A percentile compares a stretch with the other conserved stretches of the same genome.
Evolutionary conservation across 2,797 vertebrate species (phyloP).

Genomic region (Etheostoma perlongum): DNA sequence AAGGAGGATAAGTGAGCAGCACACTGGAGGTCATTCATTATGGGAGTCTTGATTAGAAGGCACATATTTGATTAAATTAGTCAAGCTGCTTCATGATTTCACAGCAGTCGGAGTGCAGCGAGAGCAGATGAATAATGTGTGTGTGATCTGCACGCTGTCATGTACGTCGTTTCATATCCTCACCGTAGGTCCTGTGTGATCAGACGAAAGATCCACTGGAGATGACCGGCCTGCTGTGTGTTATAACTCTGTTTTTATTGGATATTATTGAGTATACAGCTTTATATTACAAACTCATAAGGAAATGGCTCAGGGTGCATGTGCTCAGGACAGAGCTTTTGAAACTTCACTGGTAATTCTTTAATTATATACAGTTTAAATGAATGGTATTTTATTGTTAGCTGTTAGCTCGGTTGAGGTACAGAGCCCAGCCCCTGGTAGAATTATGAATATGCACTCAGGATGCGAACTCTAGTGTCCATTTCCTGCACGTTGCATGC

Average conservation of each 20-base stretch:
- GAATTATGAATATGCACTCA: no score
- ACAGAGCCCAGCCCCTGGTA: no score
- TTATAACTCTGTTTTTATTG: not conserved
- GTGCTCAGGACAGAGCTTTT: not conserved
- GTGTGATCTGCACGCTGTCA: no score
- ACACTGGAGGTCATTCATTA: conserved; percentile 41
- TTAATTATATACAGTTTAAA: no score
- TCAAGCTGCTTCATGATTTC: conserved; percentile 46
- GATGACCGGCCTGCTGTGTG: not conserved
- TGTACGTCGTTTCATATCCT: conserved; percentile 24
- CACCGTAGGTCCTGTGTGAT: conserved; percentile 37
- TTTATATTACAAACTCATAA: not conserved
- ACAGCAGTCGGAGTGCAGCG: conserved; percentile 20
- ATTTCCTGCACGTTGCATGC: no score
- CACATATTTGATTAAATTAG: conserved; percentile 54
- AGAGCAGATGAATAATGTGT: conserved; percentile 39
- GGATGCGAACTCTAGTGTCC: no score
- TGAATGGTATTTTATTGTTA: no score
- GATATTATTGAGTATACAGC: not conserved
- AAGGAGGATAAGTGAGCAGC: conserved; percentile 34
- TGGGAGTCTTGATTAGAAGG: conserved; percentile 39
- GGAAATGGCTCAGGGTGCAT: not conserved
- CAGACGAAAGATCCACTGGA: conserved; percentile 12
- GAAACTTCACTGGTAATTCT: not conserved
- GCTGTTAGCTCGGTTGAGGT: no score